phyloP scores from a whole-genome alignment of 2,113 vertebrate genomes.

The Daubentonia madagascariensis region DNA sequence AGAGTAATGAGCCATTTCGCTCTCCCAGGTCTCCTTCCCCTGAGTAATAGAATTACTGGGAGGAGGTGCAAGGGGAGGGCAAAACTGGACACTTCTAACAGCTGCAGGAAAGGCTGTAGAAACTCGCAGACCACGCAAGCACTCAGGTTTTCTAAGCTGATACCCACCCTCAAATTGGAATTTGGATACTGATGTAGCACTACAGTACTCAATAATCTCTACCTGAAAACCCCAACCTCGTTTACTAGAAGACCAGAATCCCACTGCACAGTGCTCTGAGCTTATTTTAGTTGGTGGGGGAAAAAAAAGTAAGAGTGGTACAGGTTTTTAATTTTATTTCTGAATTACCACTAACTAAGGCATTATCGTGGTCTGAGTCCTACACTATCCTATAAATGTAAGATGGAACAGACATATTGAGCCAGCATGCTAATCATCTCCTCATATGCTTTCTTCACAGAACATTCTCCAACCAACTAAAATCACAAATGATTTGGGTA shows the following conservation, averaged over 20 bases:
- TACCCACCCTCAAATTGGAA: background rate
- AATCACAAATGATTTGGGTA: background rate
- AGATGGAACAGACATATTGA: background rate
- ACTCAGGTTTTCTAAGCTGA: background rate
- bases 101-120: background rate
- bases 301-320: background rate
- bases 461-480: background rate
- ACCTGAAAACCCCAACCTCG: background rate
- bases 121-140: background rate
- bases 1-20: slow-evolving; percentile 51
- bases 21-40: background rate
- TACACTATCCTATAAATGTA: background rate
- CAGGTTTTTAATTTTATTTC: background rate
- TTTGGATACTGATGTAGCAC: background rate
- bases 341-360: background rate
- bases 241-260: background rate
- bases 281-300: background rate
- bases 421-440: background rate
- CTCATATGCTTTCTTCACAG: background rate
- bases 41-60: background rate
- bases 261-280: background rate
- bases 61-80: slow-evolving; percentile 1
- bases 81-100: background rate
- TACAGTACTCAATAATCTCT: background rate
- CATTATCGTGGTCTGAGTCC: background rate